phyloP scores from a whole-genome alignment of 2,888 invertebrate genomes.

The Aproaerema taeniolella region DNA sequence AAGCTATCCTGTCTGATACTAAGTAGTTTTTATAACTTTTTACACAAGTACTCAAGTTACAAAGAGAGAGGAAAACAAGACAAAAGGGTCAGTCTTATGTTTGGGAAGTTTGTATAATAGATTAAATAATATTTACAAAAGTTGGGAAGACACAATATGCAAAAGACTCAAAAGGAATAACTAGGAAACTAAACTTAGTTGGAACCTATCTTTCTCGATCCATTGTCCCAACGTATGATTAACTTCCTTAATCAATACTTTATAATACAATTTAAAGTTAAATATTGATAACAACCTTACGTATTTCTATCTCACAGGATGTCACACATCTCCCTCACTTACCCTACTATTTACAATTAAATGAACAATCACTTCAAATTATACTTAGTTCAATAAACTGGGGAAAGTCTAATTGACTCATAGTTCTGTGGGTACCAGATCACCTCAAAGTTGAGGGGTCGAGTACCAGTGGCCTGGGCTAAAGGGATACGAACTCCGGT shows the following conservation, averaged over 20 bases:
- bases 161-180: constrained; percentile 54
- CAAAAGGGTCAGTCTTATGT: constrained; percentile 77
- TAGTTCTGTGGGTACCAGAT: constrained; percentile 58
- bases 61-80: constrained; percentile 72
- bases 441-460: constrained; percentile 66
- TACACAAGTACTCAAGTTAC: constrained; percentile 46
- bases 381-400: constrained; percentile 44
- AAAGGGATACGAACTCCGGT: constrained; percentile 69
- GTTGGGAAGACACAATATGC: constrained; percentile 69
- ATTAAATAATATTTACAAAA: constrained; percentile 73
- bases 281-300: constrained; percentile 72
- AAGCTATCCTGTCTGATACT: constrained; percentile 62
- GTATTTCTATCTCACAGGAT: constrained; percentile 64
- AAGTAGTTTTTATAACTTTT: constrained; percentile 59
- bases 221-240: constrained; percentile 50
- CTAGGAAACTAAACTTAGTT: constrained; percentile 47
- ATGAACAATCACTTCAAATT: constrained; percentile 56
- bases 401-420: constrained; percentile 72
- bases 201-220: constrained; percentile 39
- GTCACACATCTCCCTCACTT: constrained; percentile 65
- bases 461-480: constrained; percentile 70
- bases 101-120: constrained; percentile 73
- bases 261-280: constrained; percentile 43
- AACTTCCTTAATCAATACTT: constrained; percentile 48
- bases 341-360: constrained; percentile 52